Conservation (phyloP, 1,140 invertebrate species). For the Homalodisca vitripennis region DNA sequence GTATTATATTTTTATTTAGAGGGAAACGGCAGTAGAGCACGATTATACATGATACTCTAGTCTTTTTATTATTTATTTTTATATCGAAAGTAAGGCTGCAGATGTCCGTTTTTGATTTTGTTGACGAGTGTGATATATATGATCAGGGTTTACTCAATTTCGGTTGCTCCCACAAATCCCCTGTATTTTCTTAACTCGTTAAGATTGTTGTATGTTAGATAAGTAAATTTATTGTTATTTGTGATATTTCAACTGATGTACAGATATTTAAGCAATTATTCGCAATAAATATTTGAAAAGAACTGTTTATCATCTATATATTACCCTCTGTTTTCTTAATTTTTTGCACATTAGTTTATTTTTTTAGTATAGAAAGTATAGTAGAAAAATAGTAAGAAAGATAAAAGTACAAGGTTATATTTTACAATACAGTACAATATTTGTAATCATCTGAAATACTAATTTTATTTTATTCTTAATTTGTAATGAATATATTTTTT, state of each 20-base stretch:
- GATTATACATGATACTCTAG: neutral
- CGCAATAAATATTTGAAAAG: neutral
- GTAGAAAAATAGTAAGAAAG: too few species aligned
- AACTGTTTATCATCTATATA: neutral
- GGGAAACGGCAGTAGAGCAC: neutral
- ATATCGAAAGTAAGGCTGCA: neutral
- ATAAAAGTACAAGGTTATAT: too few species aligned
- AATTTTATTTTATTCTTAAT: too few species aligned
- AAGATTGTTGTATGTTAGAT: neutral
- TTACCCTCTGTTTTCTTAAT: too few species aligned
- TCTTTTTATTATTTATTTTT: conserved; percentile 1
- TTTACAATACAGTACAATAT: too few species aligned
- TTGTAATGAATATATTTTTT: too few species aligned
- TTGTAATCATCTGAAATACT: too few species aligned
- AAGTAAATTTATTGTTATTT: neutral
- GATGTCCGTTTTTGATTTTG: neutral
- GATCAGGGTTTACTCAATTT: neutral
- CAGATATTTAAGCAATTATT: neutral
- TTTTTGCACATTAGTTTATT: too few species aligned
- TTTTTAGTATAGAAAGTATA: too few species aligned
- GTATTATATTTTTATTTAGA: neutral
- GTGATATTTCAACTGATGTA: neutral
- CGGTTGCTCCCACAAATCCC: neutral
- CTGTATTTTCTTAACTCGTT: neutral
- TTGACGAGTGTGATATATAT: neutral